phyloP scores from a whole-genome alignment of 2,888 invertebrate species.

The Cantharis rufa region DNA sequence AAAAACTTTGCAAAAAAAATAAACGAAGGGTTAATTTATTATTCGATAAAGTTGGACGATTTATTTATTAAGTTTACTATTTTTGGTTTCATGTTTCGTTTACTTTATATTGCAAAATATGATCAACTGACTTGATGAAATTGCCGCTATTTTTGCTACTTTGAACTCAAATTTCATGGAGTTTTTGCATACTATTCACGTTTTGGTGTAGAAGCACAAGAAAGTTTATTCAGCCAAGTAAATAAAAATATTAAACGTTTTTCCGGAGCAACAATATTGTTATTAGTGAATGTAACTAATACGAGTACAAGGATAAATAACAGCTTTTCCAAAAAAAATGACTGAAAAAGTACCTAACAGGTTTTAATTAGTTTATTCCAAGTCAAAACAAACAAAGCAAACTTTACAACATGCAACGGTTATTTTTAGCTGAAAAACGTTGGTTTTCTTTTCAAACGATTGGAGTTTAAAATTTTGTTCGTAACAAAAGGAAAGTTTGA shows the following conservation, averaged over 20 bases:
- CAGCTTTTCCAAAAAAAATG: too few relatives aligned
- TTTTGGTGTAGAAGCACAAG: neutral
- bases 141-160: neutral
- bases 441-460: neutral
- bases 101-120: neutral
- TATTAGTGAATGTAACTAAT: too few relatives aligned
- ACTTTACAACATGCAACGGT: neutral
- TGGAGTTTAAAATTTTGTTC: neutral
- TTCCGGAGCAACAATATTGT: too few relatives aligned
- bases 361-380: neutral
- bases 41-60: neutral
- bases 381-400: neutral
- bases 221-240: too few relatives aligned
- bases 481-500: neutral
- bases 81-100: neutral
- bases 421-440: neutral
- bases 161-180: neutral
- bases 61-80: neutral
- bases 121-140: neutral
- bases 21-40: neutral
- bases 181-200: neutral
- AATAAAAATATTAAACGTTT: too few relatives aligned
- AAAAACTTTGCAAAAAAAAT: neutral
- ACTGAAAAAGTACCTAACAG: neutral
- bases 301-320: too few relatives aligned